These are phyloP conservation scores for Taurulus bubalis DNA, from an alignment of 2,113 vertebrate genomes.

Conservation along the genomic window DNA sequence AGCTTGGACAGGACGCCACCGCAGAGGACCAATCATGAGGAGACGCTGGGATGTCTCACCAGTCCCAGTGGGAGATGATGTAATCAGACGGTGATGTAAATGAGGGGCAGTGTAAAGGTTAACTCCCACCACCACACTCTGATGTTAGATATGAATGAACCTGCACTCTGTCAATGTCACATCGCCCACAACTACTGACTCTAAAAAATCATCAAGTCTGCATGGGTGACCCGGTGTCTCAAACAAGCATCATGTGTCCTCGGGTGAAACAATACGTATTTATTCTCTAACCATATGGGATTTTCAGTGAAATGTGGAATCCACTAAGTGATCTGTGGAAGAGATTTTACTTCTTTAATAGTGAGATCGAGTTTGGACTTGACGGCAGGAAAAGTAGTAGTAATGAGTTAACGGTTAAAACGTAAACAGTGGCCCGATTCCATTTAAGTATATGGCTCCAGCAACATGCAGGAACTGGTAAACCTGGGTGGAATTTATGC, in stretches of 20 bases:
- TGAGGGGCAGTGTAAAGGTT: constrained; percentile 28
- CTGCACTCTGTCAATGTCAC: constrained; percentile 48
- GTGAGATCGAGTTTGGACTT: background rate
- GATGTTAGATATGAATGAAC: constrained; percentile 40
- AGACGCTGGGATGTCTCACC: constrained; percentile 32
- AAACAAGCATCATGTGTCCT: background rate
- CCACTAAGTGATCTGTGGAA: background rate
- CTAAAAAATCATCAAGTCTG: constrained; percentile 31
- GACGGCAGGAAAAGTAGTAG: background rate
- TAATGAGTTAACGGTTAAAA: background rate
- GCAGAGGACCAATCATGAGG: constrained; percentile 31
- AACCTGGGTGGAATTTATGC: background rate
- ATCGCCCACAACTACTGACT: constrained; percentile 24
- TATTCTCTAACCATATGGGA: background rate
- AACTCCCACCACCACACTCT: constrained; percentile 24
- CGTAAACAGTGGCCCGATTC: background rate
- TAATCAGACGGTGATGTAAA: constrained; percentile 64
- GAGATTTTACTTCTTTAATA: background rate
- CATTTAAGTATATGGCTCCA: background rate
- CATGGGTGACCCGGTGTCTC: no score
- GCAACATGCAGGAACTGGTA: background rate
- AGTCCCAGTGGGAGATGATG: constrained; percentile 54
- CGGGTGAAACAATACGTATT: background rate
- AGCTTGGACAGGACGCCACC: constrained; percentile 1
- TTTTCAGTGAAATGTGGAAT: background rate